Base-by-base conservation (phyloP, 2,113 vertebrate genomes). In the Columbina picui region DNA sequence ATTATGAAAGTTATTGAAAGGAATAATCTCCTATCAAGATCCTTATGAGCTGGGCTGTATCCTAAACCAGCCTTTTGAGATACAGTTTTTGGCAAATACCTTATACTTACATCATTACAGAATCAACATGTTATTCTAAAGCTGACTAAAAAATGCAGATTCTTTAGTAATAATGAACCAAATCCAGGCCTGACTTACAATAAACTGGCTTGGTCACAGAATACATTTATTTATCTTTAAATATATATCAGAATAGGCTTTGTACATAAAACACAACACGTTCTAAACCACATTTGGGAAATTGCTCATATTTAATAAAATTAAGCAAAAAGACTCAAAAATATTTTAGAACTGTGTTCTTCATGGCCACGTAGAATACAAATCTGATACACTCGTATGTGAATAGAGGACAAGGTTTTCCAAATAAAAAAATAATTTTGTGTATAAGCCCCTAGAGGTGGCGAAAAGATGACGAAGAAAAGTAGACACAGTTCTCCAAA, bases 21-120 rank as follows among this genome's bases (percentile, higher is more conserved):
- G 50, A 96, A 94, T 87, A 93, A 43, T 93, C 87, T 94, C 29
- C 78, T 89, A 90, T 75, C 95, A 71, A 75, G 91, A 73, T 80
- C 90, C 68, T 91, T 93, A 74, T 68, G 94, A 92, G 80, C 39
- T 96, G 84, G 85, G 77, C 63, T 96, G 43, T 89, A 94, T 85
- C 90, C 88, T 97, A 96, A 96, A 90, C 63, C 92, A 81, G 89
- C 17, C 30, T 87, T 87, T 68, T 78, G 84, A 97, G 93, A 93
- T 39, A 95, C 88, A 96, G 88, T 56, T 92, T 93, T 87, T 87
- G 96, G 92, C 97, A 98, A 96, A 97, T 94, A 94, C 18, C 59
- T 39, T 74, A 55, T 96, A 87, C 92, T 96, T 92, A 95, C 91
- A 90, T 96, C 88, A 96, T 43, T 90, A 76, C 52, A 94, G 87